Percentiles rank a stretch among this genome's conserved stretches.
Conservation (phyloP, 2,888 invertebrate genomes). For the Mantis religiosa region DNA sequence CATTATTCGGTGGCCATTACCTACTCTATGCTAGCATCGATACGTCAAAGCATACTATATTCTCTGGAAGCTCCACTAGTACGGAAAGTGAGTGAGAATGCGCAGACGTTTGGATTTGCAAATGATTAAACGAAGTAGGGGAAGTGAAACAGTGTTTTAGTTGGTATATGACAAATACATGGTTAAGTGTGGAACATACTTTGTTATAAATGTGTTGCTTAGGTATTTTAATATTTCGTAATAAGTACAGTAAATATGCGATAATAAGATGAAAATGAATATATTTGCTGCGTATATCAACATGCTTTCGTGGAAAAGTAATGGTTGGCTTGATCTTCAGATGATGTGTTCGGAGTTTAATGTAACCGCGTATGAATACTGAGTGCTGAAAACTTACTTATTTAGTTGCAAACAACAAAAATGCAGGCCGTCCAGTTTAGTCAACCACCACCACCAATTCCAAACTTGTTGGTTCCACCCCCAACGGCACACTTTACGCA, state of each 20-base stretch:
- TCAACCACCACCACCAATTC: constrained; percentile 36
- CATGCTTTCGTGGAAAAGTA: neutral
- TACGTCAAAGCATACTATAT: too few species aligned
- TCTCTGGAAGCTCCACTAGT: too few species aligned
- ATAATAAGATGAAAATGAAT: neutral
- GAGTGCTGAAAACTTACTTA: neutral
- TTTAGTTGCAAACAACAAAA: neutral
- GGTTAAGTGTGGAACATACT: too few species aligned
- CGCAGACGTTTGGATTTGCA: too few species aligned
- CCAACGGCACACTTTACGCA: constrained; percentile 40
- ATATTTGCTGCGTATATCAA: neutral
- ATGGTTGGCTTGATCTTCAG: neutral
- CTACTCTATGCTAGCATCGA: too few species aligned
- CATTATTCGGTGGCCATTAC: too few species aligned
- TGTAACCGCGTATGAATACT: neutral
- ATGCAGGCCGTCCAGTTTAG: constrained; percentile 30
- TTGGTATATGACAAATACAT: too few species aligned
- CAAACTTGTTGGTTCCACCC: constrained; percentile 45
- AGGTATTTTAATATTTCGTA: too few species aligned
- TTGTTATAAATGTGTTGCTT: too few species aligned
- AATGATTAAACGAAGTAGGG: too few species aligned
- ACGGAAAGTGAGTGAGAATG: too few species aligned
- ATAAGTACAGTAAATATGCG: neutral
- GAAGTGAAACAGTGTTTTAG: too few species aligned
- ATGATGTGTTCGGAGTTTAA: neutral